Percentiles rank a stretch among this genome's conserved stretches.
Conservation (phyloP, 2,888 invertebrate genomes). For the Leptura quadrifasciata region DNA sequence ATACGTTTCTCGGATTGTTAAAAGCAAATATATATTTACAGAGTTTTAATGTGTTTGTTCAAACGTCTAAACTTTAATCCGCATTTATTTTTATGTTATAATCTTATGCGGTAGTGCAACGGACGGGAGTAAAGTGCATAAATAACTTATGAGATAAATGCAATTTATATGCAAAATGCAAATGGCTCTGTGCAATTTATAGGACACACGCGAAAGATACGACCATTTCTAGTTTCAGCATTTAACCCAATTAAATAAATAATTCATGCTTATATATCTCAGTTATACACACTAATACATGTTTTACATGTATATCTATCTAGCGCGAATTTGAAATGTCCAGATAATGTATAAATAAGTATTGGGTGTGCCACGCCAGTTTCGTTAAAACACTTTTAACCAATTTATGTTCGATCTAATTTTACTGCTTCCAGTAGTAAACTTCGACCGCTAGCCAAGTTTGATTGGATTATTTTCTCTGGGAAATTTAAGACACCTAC, state of each 20-base stretch:
- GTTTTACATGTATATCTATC: constrained; percentile 10
- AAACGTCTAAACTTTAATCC: background rate
- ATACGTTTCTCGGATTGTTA: too few species aligned
- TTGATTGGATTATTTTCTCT: constrained; percentile 61
- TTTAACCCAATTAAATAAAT: constrained; percentile 58
- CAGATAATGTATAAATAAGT: background rate
- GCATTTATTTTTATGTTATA: constrained; percentile 16
- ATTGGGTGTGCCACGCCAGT: constrained; percentile 47
- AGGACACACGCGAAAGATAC: constrained; percentile 48
- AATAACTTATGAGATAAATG: constrained; percentile 56
- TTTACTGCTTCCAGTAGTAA: constrained; percentile 55
- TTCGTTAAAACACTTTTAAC: constrained; percentile 64
- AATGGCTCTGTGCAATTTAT: constrained; percentile 52
- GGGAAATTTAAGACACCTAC: constrained; percentile 51
- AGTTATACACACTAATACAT: background rate
- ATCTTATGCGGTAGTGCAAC: constrained; percentile 10
- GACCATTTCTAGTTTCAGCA: constrained; percentile 49
- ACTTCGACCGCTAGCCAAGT: constrained; percentile 59
- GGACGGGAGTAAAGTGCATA: constrained; percentile 25
- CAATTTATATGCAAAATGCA: constrained; percentile 58
- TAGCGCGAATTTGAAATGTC: background rate
- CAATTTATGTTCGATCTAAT: constrained; percentile 61
- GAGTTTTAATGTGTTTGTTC: too few species aligned
- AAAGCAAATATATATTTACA: too few species aligned
- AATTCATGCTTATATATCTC: constrained; percentile 51